Evolutionary conservation across 2,797 vertebrate species (phyloP).

Genomic region (Triplophysa bombifrons): DNA sequence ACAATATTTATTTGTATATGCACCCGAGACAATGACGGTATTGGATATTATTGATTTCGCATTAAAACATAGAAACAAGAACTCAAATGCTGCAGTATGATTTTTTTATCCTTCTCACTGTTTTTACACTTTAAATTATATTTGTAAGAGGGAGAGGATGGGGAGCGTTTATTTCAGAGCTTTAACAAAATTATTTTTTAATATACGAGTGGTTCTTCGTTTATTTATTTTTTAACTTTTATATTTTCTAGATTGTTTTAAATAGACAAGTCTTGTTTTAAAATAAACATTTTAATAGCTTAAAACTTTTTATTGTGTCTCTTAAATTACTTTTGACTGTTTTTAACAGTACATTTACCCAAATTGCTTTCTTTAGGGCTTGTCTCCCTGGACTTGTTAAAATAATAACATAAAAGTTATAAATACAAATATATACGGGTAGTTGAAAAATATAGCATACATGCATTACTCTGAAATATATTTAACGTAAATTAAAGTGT

Average conservation of each 20-base stretch:
- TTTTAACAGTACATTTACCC: not conserved
- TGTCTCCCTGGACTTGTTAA: not conserved
- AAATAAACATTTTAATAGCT: not conserved
- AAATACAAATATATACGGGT: no score
- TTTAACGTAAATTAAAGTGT: not conserved
- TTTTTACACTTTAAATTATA: not conserved
- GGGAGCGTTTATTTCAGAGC: not conserved
- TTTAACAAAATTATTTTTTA: not conserved
- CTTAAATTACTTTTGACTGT: not conserved
- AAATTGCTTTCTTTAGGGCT: not conserved
- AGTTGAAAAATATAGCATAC: no score
- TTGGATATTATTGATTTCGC: conserved; percentile 39
- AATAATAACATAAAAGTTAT: no score
- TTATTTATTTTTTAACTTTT: not conserved
- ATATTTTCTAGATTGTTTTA: not conserved
- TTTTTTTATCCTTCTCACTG: not conserved
- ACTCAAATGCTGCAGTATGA: conserved; percentile 17
- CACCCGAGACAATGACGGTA: conserved; percentile 26
- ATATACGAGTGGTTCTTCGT: not conserved
- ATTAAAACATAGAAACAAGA: conserved; percentile 29
- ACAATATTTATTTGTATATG: conserved; percentile 21
- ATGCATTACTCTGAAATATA: not conserved
- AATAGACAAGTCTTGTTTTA: not conserved
- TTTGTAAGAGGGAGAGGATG: not conserved
- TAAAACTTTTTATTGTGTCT: not conserved